A percentile compares a stretch with the other conserved stretches of the same genome.
phyloP scores from a whole-genome alignment of 2,888 invertebrate genomes.

The Panopea generosa region DNA sequence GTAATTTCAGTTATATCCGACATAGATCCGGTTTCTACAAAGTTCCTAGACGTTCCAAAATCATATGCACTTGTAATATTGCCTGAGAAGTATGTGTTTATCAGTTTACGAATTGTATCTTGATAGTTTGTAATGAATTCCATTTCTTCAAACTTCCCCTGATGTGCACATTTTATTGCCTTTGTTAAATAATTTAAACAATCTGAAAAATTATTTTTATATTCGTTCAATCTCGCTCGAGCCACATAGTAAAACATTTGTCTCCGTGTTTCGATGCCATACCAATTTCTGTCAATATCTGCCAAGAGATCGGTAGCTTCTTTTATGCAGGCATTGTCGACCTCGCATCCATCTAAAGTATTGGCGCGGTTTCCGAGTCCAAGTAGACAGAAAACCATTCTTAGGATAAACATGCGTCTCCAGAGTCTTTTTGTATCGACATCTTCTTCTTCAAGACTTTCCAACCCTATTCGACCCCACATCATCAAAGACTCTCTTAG shows the following conservation, averaged over 20 bases:
- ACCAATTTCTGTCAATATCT: constrained; percentile 32
- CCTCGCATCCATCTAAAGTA: constrained; percentile 31
- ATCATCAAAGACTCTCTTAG: constrained; percentile 39
- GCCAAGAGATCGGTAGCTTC: constrained; percentile 40
- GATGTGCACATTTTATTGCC: constrained; percentile 37
- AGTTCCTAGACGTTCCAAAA: too few species aligned
- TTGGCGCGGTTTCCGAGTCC: constrained; percentile 63
- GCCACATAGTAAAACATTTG: constrained; percentile 65
- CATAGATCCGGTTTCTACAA: too few species aligned
- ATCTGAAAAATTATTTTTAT: background rate
- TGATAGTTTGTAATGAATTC: constrained; percentile 29
- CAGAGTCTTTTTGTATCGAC: constrained; percentile 49
- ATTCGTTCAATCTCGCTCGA: constrained; percentile 42
- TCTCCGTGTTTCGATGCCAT: constrained; percentile 58
- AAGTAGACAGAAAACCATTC: constrained; percentile 64
- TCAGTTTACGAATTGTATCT: background rate
- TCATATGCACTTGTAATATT: too few species aligned
- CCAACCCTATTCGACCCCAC: constrained; percentile 55
- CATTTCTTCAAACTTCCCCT: constrained; percentile 58
- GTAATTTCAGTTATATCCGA: too few species aligned
- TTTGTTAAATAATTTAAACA: constrained; percentile 17
- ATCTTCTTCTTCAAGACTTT: constrained; percentile 52
- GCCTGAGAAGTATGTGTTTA: too few species aligned
- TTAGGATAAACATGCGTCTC: constrained; percentile 62
- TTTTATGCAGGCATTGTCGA: constrained; percentile 22